Percentiles rank a stretch among this genome's conserved stretches.
These are phyloP conservation scores for Sesamia nonagrioides DNA, from an alignment of 1,140 invertebrate genomes.

Conservation along the genomic window DNA sequence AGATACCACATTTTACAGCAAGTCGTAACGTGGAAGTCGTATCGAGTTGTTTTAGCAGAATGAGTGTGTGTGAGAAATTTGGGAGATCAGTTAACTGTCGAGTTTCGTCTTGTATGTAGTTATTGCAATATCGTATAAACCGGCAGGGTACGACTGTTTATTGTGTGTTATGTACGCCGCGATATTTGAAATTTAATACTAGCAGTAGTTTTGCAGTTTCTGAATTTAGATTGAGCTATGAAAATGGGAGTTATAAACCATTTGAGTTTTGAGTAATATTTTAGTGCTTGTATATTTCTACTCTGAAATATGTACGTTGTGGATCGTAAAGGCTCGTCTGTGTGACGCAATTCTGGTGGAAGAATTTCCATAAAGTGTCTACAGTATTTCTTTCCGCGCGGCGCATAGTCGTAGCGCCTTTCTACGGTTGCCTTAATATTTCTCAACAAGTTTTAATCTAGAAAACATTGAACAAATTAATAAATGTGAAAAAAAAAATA, in stretches of 20 bases:
- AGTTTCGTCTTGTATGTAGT: background rate
- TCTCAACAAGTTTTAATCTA: no score
- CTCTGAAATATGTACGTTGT: no score
- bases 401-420: no score
- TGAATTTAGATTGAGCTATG: background rate
- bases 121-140: background rate
- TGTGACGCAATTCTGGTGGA: no score
- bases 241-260: background rate
- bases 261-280: background rate
- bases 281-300: background rate
- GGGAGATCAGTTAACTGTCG: constrained; percentile 13
- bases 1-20: constrained; percentile 8
- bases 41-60: constrained; percentile 28
- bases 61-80: constrained; percentile 23
- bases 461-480: no score
- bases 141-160: background rate
- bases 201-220: background rate
- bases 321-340: no score
- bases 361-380: no score
- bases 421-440: no score
- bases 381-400: no score
- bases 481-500: no score
- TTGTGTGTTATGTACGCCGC: background rate
- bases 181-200: constrained; percentile 3
- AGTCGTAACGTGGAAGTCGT: constrained; percentile 10